Percentiles rank a stretch among this genome's conserved stretches.
phyloP scores from a whole-genome alignment of 2,797 vertebrate species.

The Hapalemur alaotrensis region DNA sequence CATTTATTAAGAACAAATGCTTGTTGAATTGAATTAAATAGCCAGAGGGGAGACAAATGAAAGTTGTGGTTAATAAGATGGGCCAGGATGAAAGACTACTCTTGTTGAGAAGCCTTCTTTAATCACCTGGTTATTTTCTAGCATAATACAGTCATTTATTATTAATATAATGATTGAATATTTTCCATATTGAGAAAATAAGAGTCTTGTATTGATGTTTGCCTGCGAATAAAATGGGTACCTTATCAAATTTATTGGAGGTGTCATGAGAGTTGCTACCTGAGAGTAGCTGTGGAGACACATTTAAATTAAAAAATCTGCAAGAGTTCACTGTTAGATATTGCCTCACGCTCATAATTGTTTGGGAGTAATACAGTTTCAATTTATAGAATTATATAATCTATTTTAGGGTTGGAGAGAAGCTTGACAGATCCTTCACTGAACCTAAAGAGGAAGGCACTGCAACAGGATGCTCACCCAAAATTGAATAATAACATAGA shows the following conservation, averaged over 20 bases:
- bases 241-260: neutral
- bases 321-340: neutral
- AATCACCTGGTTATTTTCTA: constrained; percentile 11
- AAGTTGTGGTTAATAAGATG: constrained; percentile 18
- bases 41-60: neutral
- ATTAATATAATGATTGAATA: neutral
- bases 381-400: neutral
- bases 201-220: neutral
- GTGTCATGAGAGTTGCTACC: neutral
- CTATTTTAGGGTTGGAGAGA: neutral
- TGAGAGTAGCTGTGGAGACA: neutral
- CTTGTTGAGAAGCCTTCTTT: neutral
- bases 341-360: neutral
- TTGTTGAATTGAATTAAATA: neutral
- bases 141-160: constrained; percentile 5
- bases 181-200: constrained; percentile 6
- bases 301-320: constrained; percentile 15
- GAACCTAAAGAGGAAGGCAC: neutral
- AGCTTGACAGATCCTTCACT: neutral
- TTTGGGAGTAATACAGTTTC: neutral
- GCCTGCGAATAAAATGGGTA: neutral
- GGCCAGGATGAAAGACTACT: neutral
- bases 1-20: neutral
- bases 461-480: neutral
- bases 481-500: neutral